Evolutionary conservation across 2,113 vertebrate genomes (phyloP).

Genomic region (Rhinolophus ferrumequinum): DNA sequence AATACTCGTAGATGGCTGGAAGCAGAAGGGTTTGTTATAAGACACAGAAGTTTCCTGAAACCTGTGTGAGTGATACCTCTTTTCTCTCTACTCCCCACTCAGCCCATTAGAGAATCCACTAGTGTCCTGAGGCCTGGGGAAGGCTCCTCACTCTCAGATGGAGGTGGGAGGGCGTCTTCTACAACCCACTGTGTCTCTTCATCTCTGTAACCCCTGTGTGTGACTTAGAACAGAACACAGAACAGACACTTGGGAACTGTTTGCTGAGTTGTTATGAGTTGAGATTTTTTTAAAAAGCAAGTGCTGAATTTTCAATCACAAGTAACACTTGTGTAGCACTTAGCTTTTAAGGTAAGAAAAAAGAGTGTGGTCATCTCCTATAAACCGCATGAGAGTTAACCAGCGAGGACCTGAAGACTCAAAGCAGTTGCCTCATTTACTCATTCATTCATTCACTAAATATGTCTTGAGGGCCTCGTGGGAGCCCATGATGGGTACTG

Average conservation of each 20-base stretch:
- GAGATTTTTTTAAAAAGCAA: neutral
- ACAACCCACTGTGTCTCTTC: neutral
- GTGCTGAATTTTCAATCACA: neutral
- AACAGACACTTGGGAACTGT: neutral
- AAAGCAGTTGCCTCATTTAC: neutral
- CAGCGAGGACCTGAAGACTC: neutral
- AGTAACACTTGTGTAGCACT: neutral
- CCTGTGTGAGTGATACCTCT: neutral
- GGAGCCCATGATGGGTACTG: neutral
- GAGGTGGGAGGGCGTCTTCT: neutral
- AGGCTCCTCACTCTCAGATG: neutral
- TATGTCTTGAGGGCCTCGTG: neutral
- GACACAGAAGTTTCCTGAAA: neutral
- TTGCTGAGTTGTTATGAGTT: neutral
- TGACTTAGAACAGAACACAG: neutral
- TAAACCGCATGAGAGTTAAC: neutral
- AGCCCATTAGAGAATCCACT: neutral
- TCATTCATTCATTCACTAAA: neutral
- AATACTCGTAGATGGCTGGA: neutral
- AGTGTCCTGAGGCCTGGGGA: neutral
- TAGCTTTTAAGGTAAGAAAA: neutral
- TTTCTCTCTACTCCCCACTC: neutral
- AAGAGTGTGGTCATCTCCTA: neutral
- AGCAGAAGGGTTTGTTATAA: neutral
- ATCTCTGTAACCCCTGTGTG: accelerated